Base-by-base conservation (phyloP, 37 sponge, comb jelly and placozoan genomes). In the Chondrilla cf. caribensis region DNA sequence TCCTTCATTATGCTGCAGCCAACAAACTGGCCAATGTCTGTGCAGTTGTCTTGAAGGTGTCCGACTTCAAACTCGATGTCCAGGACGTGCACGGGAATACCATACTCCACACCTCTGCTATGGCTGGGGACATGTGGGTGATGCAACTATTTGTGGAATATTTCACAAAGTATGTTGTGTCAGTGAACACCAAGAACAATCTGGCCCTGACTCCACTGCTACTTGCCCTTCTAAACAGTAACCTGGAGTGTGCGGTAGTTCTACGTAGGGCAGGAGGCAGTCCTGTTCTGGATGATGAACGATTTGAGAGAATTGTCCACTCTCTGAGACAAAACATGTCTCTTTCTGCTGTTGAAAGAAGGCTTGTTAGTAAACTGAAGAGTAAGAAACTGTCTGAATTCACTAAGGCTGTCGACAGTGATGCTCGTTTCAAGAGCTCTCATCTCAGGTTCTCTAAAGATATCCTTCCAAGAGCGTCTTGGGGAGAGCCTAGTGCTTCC, bases 71-170 rank as follows among this genome's bases (percentile, higher is more conserved):
- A 51, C 26, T 85, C 38, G 72, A 60, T 62, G 37, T 54, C 24
- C 47, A 24, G 9, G 85, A 85, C 26, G 37, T 24, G 14, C 24
- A 79, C 31, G 85, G 85, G 19, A 85, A 85, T n/a, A 85, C 85
- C 47, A 58, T 31, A 0, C 71, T 85, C 19, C 85, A 85, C 51
- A 65, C 62, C 0, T 35, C 67, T 44, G 85, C 85, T 11, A 79
- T 79, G 70, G 67, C 38, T 7, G 79, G 70, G 21, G 57, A 79
- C 19, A 0, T 21, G 4, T 17, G 29, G 15, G 44, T 44, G 4
- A 29, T 85, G 19, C 29, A 60, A 39, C 24, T 79, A 40, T 54
- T 85, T 7, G 3, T 85, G 37, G n/a, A 64, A 4, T 29, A 24
- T 19, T 33, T 67, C 24, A n/a, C 5, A 4, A 59, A 25, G 19